Evolutionary conservation across 2,113 vertebrate genomes (phyloP).

Genomic region (Callorhinus ursinus): DNA sequence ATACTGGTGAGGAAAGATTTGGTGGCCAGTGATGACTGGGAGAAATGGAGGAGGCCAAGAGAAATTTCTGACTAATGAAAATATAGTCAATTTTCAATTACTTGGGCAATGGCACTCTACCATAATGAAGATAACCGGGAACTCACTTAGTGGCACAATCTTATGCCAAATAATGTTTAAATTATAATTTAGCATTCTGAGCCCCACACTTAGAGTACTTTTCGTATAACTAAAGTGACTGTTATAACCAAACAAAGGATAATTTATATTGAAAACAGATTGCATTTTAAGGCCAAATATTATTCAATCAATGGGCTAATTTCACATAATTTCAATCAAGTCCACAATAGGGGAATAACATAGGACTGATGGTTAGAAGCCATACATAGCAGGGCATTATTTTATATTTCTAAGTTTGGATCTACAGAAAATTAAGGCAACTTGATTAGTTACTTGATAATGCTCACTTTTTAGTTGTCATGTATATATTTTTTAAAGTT

Average conservation of each 20-base stretch:
- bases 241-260: constrained; percentile 2
- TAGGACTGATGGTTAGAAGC: constrained; percentile 29
- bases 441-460: neutral
- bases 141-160: neutral
- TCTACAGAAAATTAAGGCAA: constrained; percentile 47
- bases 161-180: constrained; percentile 44
- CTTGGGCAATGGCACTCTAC: neutral
- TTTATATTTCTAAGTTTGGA: constrained; percentile 55
- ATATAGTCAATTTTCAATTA: constrained; percentile 53
- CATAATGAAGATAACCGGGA: constrained; percentile 18
- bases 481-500: neutral
- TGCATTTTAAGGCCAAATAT: constrained; percentile 62
- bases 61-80: constrained; percentile 47
- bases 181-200: constrained; percentile 44
- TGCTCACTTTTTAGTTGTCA: neutral
- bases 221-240: constrained; percentile 13
- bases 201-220: neutral
- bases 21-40: neutral
- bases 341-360: neutral
- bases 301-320: constrained; percentile 73
- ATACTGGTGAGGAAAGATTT: neutral
- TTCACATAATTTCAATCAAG: constrained; percentile 70
- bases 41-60: neutral
- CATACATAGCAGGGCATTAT: neutral
- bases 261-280: constrained; percentile 29